A percentile compares a stretch with the other conserved stretches of the same genome.
These are phyloP conservation scores for Picathartes gymnocephalus DNA, from an alignment of 2,113 vertebrate species.

Conservation along the genomic window DNA sequence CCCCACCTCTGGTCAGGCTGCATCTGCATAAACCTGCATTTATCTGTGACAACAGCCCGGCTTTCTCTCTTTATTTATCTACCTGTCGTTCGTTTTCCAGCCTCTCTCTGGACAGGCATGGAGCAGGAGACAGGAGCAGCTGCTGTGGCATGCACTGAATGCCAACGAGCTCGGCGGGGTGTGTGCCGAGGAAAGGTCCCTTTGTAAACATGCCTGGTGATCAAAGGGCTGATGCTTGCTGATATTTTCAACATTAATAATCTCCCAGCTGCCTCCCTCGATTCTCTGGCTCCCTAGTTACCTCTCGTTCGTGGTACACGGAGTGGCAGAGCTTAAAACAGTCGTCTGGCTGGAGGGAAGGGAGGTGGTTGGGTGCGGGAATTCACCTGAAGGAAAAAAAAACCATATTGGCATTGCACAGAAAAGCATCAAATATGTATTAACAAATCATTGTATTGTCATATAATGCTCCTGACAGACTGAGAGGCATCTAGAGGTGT, in stretches of 20 bases:
- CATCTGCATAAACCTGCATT: not conserved
- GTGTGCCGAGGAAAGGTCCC: slow-evolving; percentile 12
- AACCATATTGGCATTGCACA: not conserved
- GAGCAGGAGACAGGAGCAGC: slow-evolving; percentile 23
- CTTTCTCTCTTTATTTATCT: slow-evolving; percentile 19
- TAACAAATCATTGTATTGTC: not conserved
- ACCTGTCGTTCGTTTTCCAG: not conserved
- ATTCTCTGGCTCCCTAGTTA: not conserved
- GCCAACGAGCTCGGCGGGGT: slow-evolving; percentile 9
- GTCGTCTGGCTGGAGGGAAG: not conserved
- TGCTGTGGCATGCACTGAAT: slow-evolving; percentile 17
- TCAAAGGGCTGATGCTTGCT: slow-evolving; percentile 44
- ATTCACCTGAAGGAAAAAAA: not conserved
- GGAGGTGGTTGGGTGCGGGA: not conserved
- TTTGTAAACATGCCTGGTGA: slow-evolving; percentile 43
- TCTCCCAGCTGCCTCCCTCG: slow-evolving; percentile 37
- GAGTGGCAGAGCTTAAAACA: not conserved
- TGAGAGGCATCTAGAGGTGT: not conserved
- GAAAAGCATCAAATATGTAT: not conserved
- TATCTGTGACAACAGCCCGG: not conserved
- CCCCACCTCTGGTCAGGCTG: not conserved
- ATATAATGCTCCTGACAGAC: not conserved
- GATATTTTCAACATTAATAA: slow-evolving; percentile 48
- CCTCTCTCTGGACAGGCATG: not conserved
- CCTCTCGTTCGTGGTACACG: not conserved